These are phyloP conservation scores for Paelopatides confundens DNA, from an alignment of 53 echinoderm and acorn worm genomes.

Conservation along the genomic window DNA sequence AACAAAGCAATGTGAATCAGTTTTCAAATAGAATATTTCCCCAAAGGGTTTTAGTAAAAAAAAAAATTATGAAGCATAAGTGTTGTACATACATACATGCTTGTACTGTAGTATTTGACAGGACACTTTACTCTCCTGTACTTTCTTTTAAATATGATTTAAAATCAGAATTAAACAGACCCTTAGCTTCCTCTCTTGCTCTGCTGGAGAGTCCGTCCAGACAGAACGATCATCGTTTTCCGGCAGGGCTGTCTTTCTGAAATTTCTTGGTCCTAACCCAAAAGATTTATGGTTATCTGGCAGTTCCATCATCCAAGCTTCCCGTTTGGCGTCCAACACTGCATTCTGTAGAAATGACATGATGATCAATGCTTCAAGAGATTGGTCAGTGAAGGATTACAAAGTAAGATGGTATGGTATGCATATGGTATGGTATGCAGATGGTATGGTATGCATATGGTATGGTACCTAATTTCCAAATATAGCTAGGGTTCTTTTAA, in stretches of 20 bases:
- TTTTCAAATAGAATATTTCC: too few relatives aligned
- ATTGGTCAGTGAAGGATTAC: too few relatives aligned
- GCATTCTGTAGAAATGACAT: slow-evolving; percentile 53
- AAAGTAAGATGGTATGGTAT: too few relatives aligned
- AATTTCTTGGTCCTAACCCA: slow-evolving; percentile 87
- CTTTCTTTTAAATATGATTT: neutral
- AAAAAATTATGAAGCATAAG: neutral
- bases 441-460: too few relatives aligned
- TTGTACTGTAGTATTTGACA: neutral
- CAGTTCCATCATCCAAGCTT: slow-evolving; percentile 95
- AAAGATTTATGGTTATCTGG: slow-evolving; percentile 87
- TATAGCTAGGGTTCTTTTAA: too few relatives aligned
- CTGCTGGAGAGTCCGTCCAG: slow-evolving; percentile 98
- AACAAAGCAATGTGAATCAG: too few relatives aligned
- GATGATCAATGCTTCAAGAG: too few relatives aligned
- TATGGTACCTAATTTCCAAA: too few relatives aligned
- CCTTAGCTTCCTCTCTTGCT: slow-evolving; percentile 80
- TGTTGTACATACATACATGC: neutral
- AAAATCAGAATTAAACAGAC: slow-evolving; percentile 29
- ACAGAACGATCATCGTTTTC: slow-evolving; percentile 82
- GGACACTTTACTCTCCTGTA: neutral
- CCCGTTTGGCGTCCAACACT: slow-evolving; percentile 62
- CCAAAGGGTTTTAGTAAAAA: too few relatives aligned
- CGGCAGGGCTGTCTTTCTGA: slow-evolving; percentile 81
- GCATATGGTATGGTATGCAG: too few relatives aligned